Evolutionary conservation across 2,113 vertebrate genomes (phyloP).

Genomic region (Zosterops borbonicus): DNA sequence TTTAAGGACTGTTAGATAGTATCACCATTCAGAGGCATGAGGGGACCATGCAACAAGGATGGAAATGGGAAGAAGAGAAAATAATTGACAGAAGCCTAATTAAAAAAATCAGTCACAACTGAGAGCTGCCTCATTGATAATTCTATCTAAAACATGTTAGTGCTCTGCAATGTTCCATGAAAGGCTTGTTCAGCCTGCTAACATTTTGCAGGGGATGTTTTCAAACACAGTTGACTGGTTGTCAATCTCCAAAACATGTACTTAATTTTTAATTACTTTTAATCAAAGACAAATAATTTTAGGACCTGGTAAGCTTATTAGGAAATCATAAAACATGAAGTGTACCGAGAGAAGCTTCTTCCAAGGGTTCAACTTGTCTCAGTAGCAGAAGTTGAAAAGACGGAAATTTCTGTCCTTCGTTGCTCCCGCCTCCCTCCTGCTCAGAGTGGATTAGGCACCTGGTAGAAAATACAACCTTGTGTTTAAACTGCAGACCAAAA

Average conservation of each 20-base stretch:
- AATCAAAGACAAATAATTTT: neutral
- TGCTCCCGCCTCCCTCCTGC: neutral
- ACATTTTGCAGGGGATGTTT: neutral
- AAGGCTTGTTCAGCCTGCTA: neutral
- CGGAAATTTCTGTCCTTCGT: neutral
- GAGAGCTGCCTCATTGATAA: neutral
- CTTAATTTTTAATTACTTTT: neutral
- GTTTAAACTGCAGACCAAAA: neutral
- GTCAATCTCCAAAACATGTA: neutral
- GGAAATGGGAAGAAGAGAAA: neutral
- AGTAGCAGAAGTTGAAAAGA: neutral
- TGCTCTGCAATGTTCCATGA: fast-evolving
- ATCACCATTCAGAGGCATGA: neutral
- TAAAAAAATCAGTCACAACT: neutral
- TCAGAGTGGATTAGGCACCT: fast-evolving
- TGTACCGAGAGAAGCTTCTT: neutral
- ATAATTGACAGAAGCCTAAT: neutral
- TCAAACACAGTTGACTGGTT: neutral
- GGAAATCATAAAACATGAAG: neutral
- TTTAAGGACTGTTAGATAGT: neutral
- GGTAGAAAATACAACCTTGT: neutral
- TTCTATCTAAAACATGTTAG: neutral
- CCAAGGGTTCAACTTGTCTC: neutral
- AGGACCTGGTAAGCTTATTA: neutral
- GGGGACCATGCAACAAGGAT: neutral